These are phyloP conservation scores for Drosophila mimica DNA, from an alignment of 2,888 invertebrate species.

Conservation along the genomic window DNA sequence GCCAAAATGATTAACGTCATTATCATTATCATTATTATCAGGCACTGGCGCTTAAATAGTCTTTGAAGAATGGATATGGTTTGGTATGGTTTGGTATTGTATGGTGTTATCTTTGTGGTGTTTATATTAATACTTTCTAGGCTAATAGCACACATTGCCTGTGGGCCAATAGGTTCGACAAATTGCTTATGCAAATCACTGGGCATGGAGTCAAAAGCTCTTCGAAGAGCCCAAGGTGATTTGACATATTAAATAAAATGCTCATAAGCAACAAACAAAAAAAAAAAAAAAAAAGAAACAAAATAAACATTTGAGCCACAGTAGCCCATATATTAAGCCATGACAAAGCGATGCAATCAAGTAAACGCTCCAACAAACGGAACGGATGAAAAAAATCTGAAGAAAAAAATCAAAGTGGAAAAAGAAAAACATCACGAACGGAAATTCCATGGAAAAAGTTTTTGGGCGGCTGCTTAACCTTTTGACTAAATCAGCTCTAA, in stretches of 20 bases:
- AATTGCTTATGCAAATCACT: constrained; percentile 68
- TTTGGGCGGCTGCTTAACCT: constrained; percentile 79
- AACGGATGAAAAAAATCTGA: constrained; percentile 21
- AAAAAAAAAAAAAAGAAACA: not conserved
- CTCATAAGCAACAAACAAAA: not conserved
- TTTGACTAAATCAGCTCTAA: constrained; percentile 77
- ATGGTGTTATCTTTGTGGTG: not conserved
- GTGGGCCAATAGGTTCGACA: constrained; percentile 26
- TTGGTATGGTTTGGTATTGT: not conserved
- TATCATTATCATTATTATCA: constrained; percentile 42
- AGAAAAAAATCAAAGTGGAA: constrained; percentile 62
- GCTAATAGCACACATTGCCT: constrained; percentile 71
- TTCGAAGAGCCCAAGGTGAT: constrained; percentile 38
- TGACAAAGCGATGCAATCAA: constrained; percentile 72
- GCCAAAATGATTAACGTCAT: constrained; percentile 72
- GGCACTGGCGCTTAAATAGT: constrained; percentile 37
- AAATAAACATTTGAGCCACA: constrained; percentile 10
- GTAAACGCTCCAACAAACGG: constrained; percentile 28
- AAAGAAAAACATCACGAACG: constrained; percentile 72
- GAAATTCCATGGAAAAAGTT: constrained; percentile 73
- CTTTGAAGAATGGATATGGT: constrained; percentile 18
- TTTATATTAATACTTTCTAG: constrained; percentile 58
- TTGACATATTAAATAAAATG: constrained; percentile 59
- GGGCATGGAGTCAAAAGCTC: constrained; percentile 4
- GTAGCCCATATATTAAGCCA: constrained; percentile 58